Evolutionary conservation across 2,888 invertebrate species (phyloP).

Genomic region (Labia minor): DNA sequence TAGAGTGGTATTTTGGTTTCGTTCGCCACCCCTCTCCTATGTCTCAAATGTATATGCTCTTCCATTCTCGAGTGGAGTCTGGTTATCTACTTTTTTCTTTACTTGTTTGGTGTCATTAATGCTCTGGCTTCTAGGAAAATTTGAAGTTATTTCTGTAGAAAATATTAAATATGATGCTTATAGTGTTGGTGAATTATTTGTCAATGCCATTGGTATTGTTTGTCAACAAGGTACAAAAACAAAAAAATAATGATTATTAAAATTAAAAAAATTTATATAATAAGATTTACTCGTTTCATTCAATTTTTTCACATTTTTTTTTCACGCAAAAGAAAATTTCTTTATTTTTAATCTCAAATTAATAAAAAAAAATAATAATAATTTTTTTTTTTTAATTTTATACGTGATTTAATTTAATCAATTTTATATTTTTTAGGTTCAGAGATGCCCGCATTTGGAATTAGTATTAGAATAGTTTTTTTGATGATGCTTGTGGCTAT

Average conservation of each 20-base stretch:
- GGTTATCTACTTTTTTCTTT: constrained; percentile 43
- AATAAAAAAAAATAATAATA: too few relatives aligned
- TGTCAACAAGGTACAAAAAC: background rate
- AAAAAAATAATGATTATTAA: background rate
- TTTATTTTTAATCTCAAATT: too few relatives aligned
- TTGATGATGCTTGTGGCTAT: constrained; percentile 24
- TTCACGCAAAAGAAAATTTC: too few relatives aligned
- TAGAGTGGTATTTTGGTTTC: constrained; percentile 53
- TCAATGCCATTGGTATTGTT: background rate
- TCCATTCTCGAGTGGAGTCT: constrained; percentile 55
- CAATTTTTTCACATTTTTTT: too few relatives aligned
- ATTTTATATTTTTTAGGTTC: constrained; percentile 39
- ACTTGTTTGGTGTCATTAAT: background rate
- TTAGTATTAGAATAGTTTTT: constrained; percentile 31
- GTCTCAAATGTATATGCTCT: constrained; percentile 58
- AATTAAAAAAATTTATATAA: too few relatives aligned
- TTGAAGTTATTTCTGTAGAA: background rate
- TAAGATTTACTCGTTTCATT: too few relatives aligned
- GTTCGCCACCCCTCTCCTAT: constrained; percentile 58
- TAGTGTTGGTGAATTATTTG: background rate
- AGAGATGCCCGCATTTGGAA: constrained; percentile 39
- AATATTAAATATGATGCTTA: background rate
- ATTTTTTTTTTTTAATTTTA: too few relatives aligned
- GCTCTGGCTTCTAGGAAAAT: constrained; percentile 14
- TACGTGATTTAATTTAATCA: too few relatives aligned